Evolutionary conservation across 2,888 invertebrate genomes (phyloP).

Genomic region (Epicampocera succincta): DNA sequence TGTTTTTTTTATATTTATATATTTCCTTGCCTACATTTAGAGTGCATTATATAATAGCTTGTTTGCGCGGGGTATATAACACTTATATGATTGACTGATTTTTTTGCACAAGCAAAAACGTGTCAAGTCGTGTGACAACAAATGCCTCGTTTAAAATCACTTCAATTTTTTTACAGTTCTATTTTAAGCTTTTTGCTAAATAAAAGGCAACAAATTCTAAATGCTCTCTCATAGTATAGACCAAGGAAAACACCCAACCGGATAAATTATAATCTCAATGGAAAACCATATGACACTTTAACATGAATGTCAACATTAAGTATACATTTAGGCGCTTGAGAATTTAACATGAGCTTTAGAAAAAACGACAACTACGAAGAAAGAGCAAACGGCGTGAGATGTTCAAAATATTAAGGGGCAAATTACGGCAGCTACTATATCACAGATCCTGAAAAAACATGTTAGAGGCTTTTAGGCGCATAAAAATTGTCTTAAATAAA

Average conservation of each 20-base stretch:
- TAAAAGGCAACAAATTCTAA: slow-evolving; percentile 45
- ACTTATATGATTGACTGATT: slow-evolving; percentile 39
- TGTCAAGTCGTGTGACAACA: slow-evolving; percentile 71
- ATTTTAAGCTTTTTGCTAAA: slow-evolving; percentile 10
- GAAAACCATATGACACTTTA: slow-evolving; percentile 63
- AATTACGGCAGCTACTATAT: no score
- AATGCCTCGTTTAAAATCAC: slow-evolving; percentile 67
- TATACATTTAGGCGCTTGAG: slow-evolving; percentile 38
- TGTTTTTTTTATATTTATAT: background rate
- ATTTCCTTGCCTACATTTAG: background rate
- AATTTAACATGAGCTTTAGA: background rate
- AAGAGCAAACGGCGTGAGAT: background rate
- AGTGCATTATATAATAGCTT: background rate
- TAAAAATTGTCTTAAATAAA: background rate
- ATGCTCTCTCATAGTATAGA: background rate
- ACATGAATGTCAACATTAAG: slow-evolving; percentile 68
- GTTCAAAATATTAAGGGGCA: slow-evolving; percentile 14
- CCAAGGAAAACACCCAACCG: background rate
- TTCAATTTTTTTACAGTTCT: slow-evolving; percentile 27
- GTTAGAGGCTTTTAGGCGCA: no score
- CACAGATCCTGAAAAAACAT: no score
- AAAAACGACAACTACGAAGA: background rate
- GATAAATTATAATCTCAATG: slow-evolving; percentile 43
- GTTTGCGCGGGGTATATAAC: background rate
- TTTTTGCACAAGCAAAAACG: slow-evolving; percentile 50